Evolutionary conservation across 2,888 invertebrate species (phyloP).

Genomic region (Eilema sororculum): DNA sequence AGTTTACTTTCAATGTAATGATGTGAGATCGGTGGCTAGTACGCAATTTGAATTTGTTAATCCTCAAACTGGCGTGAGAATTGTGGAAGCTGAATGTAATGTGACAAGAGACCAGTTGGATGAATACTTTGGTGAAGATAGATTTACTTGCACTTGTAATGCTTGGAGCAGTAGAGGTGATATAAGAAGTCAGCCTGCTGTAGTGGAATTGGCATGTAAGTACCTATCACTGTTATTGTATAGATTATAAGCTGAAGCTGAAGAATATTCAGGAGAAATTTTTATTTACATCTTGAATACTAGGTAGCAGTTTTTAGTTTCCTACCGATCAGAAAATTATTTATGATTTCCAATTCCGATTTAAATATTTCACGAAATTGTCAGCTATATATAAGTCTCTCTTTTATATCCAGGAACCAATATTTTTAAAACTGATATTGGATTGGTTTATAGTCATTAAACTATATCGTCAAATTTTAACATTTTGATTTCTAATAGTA

Average conservation of each 20-base stretch:
- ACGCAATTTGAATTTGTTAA: conserved; percentile 95
- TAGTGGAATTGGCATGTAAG: conserved; percentile 98
- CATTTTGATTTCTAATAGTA: conserved; percentile 10
- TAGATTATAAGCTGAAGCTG: not conserved
- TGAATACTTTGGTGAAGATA: conserved; percentile 96
- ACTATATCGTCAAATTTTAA: not conserved
- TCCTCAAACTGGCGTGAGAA: conserved; percentile 95
- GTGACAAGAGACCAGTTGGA: conserved; percentile 96
- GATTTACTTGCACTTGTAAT: conserved; percentile 97
- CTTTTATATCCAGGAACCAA: not conserved
- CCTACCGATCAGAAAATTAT: not conserved
- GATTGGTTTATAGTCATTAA: not conserved
- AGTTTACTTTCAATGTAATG: conserved; percentile 97
- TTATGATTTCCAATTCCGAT: not conserved
- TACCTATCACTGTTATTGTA: conserved; percentile 62
- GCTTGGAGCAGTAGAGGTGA: conserved; percentile 96
- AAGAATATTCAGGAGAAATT: not conserved
- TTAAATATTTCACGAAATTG: not conserved
- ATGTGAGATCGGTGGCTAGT: conserved; percentile 89
- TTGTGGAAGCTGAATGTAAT: conserved; percentile 95
- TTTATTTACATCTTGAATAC: no score
- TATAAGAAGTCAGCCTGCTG: conserved; percentile 95
- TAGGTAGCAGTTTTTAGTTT: no score
- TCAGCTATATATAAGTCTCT: not conserved
- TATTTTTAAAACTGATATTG: not conserved